Base-by-base conservation (phyloP, 1,140 invertebrate species). In the Drosophila tristis region DNA sequence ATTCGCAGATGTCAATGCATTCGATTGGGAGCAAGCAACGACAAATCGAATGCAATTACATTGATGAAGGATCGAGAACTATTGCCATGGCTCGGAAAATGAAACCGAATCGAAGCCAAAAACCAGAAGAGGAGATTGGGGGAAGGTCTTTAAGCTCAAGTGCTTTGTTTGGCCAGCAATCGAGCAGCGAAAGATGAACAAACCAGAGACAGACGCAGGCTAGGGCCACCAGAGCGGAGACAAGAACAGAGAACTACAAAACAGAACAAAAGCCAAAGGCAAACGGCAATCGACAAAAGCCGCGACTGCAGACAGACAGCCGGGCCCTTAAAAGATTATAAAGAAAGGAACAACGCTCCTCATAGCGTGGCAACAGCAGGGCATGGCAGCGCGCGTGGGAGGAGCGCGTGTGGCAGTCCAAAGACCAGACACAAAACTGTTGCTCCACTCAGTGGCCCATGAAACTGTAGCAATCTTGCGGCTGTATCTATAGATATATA, bases 311-410 rank as follows among this genome's bases (percentile, higher is more conserved):
- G 73, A 85, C 62, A 74, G 71, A 20, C 20, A 20, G 20, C 20
- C 26, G 48, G 31, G 58, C 61, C 81, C 81, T 70, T 77, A 86
- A 84, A 80, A 85, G 81, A 85, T 85, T 85, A 85, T 85, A 85
- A 85, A 85, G 71, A 76, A 68, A 63, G 45, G 68, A 77, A 57
- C 20, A 9, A 57, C 31, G 31, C 31, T 31, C 7, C 31, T 4
- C 31, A 9, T 42, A 74, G 63, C 51, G 31, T 35, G 53, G 58
- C 54, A 56, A 13, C 16, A 48, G 16, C 16, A 16, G 16, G 16
- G 16, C 16, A 16, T 16, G 1, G 16, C 16, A 16, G 39, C 49
- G 48, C 23, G 23, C 29, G 11, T 16, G n/a, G 42, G 8, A 9
- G 20, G 25, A 5, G 20, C 20, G 51, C 49, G 63, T 64, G 66